Evolutionary conservation across 1,140 invertebrate species (phyloP), one percentile per base, ranked within the genome.

Genomic region (Leptonema lineaticorne): DNA sequence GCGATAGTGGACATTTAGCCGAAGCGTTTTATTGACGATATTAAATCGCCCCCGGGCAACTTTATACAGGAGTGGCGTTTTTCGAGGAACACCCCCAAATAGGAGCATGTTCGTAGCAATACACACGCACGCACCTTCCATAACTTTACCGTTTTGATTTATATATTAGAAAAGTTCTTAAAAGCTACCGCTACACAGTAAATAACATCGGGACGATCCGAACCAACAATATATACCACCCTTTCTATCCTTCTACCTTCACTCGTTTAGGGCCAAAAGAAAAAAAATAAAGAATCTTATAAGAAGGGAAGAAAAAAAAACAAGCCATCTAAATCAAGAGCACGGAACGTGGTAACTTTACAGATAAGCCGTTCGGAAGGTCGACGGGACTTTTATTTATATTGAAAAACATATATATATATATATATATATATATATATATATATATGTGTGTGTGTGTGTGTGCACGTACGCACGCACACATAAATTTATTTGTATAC

Each of bases 101-200:
- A n/a, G n/a, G n/a, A n/a, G n/a, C n/a, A n/a, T n/a, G n/a, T n/a
- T n/a, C n/a, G n/a, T n/a, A n/a, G n/a, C n/a, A n/a, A n/a, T n/a
- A n/a, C n/a, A n/a, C n/a, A n/a, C n/a, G n/a, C n/a, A 41, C 37
- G 37, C 37, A 41, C 37, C 37, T 41, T 41, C 37, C 37, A 41
- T 41, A 41, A 41, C 37, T 41, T 41, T 41, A 3, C 37, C 37
- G 37, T 41, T 41, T 41, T 41, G 37, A 41, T 41, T 41, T 41
- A 41, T 41, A 41, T 41, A 41, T 41, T 41, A 41, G 37, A 41
- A 41, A 41, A 41, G 37, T 41, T 41, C 37, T 41, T 41, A 41
- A 41, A 41, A 41, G 37, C 37, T 41, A 41, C 37, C 16, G 11
- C 37, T 16, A 11, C 11, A 9, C 37, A 41, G 37, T 41, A 41